A percentile compares a stretch with the other conserved stretches of the same genome.
Evolutionary conservation across 2,888 invertebrate species (phyloP).

Genomic region (Eilema depressum): DNA sequence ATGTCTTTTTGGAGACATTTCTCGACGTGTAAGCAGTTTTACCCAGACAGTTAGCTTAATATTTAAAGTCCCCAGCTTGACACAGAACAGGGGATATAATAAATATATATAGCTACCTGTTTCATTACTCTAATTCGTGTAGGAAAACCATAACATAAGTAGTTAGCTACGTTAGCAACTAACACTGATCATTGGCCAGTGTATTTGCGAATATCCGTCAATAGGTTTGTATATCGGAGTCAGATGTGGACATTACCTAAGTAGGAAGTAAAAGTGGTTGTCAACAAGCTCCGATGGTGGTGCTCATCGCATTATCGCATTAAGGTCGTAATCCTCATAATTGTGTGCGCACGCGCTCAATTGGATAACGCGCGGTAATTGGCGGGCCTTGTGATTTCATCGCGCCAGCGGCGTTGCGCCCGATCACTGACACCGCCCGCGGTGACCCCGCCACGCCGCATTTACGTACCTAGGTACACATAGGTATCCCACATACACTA

Average conservation of each 20-base stretch:
- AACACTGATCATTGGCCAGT: not conserved
- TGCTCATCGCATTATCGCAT: slow-evolving; percentile 54
- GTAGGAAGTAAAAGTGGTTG: slow-evolving; percentile 27
- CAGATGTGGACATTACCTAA: not conserved
- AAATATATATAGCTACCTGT: too few relatives aligned
- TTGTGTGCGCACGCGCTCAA: slow-evolving; percentile 60
- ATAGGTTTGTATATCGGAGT: not conserved
- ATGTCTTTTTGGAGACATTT: not conserved
- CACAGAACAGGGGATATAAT: too few relatives aligned
- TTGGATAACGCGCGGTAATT: slow-evolving; percentile 67
- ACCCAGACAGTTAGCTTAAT: not conserved
- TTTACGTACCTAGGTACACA: not conserved
- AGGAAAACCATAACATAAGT: not conserved
- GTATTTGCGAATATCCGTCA: not conserved
- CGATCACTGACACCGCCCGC: slow-evolving; percentile 30
- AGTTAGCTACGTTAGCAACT: not conserved
- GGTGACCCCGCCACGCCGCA: slow-evolving; percentile 17
- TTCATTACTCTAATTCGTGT: not conserved
- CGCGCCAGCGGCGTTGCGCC: slow-evolving; percentile 47
- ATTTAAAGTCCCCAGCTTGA: not conserved
- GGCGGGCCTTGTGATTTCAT: slow-evolving; percentile 62
- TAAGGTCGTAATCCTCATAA: slow-evolving; percentile 66
- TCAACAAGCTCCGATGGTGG: slow-evolving; percentile 17
- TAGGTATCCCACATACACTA: not conserved
- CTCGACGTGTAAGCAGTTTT: not conserved